Percentiles rank a stretch among this genome's conserved stretches.
Conservation (phyloP, 2,797 vertebrate genomes). For the Neopelma chrysocephalum region DNA sequence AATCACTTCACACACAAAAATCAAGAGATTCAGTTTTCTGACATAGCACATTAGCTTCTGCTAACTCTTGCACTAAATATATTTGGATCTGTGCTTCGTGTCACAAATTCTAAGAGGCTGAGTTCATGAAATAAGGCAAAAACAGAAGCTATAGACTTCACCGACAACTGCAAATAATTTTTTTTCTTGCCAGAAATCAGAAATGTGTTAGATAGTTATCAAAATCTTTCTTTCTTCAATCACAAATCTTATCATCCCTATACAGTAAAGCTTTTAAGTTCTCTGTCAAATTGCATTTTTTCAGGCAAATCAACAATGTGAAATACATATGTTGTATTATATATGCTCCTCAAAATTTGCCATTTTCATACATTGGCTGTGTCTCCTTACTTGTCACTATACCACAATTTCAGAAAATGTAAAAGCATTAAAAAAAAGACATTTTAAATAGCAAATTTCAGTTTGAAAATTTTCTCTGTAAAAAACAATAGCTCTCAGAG, state of each 20-base stretch:
- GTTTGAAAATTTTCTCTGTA: neutral
- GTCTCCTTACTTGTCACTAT: neutral
- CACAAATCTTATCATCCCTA: neutral
- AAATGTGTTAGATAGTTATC: neutral
- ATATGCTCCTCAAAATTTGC: neutral
- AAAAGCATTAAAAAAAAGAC: rapidly evolving
- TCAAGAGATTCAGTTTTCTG: slow-evolving; percentile 59
- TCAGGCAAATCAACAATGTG: neutral
- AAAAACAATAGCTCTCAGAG: neutral
- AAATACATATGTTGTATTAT: neutral
- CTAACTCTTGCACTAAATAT: slow-evolving; percentile 49
- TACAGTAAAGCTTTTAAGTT: neutral
- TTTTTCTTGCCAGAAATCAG: neutral
- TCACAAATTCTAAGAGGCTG: slow-evolving; percentile 40
- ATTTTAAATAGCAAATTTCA: neutral
- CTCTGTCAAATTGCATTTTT: neutral
- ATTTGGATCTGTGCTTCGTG: slow-evolving; percentile 37
- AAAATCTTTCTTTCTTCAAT: neutral
- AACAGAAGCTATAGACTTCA: slow-evolving; percentile 36
- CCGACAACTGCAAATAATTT: neutral
- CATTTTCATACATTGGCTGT: neutral
- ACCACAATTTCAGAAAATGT: neutral
- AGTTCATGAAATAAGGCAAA: neutral
- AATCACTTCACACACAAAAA: slow-evolving; percentile 57
- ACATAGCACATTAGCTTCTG: slow-evolving; percentile 45